A percentile compares a stretch with the other conserved stretches of the same genome.
Conservation (phyloP, 2,888 invertebrate species). For the Drosophila multiciliata region DNA sequence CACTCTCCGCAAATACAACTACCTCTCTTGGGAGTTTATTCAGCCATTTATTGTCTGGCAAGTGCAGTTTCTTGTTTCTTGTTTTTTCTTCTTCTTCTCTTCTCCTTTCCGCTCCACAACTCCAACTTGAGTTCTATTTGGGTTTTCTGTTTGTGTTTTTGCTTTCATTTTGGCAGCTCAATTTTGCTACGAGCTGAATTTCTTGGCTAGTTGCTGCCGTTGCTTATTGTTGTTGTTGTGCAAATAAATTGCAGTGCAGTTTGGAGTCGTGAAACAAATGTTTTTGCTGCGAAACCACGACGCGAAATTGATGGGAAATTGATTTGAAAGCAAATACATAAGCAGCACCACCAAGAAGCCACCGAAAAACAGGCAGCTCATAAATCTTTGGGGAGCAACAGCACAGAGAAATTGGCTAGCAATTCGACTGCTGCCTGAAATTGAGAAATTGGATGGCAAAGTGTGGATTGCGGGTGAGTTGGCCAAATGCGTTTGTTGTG, state of each 20-base stretch:
- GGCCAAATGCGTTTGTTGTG: slow-evolving; percentile 69
- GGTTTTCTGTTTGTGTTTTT: slow-evolving; percentile 48
- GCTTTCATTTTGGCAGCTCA: slow-evolving; percentile 52
- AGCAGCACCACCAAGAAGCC: slow-evolving; percentile 60
- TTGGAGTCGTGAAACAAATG: slow-evolving; percentile 60
- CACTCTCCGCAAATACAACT: slow-evolving; percentile 12
- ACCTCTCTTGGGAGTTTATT: slow-evolving; percentile 53
- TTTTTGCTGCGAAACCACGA: slow-evolving; percentile 61
- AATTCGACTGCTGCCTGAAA: slow-evolving; percentile 50
- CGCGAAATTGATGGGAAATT: slow-evolving; percentile 78
- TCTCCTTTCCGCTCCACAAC: slow-evolving; percentile 3
- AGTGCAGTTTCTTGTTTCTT: slow-evolving; percentile 71
- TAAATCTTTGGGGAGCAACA: slow-evolving; percentile 71
- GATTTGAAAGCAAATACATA: slow-evolving; percentile 81
- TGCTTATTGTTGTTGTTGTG: slow-evolving; percentile 29
- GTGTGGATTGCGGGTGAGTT: not conserved
- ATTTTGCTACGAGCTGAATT: slow-evolving; percentile 36
- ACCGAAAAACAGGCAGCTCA: slow-evolving; percentile 54
- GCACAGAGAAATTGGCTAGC: slow-evolving; percentile 70
- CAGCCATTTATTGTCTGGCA: slow-evolving; percentile 74
- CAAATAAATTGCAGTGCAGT: slow-evolving; percentile 76
- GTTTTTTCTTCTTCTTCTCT: slow-evolving; percentile 43
- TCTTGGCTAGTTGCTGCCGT: slow-evolving; percentile 4
- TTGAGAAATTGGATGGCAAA: slow-evolving; percentile 52
- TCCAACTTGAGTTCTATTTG: slow-evolving; percentile 62